Evolutionary conservation across 2,113 vertebrate species (phyloP).

Genomic region (Petromus typicus): DNA sequence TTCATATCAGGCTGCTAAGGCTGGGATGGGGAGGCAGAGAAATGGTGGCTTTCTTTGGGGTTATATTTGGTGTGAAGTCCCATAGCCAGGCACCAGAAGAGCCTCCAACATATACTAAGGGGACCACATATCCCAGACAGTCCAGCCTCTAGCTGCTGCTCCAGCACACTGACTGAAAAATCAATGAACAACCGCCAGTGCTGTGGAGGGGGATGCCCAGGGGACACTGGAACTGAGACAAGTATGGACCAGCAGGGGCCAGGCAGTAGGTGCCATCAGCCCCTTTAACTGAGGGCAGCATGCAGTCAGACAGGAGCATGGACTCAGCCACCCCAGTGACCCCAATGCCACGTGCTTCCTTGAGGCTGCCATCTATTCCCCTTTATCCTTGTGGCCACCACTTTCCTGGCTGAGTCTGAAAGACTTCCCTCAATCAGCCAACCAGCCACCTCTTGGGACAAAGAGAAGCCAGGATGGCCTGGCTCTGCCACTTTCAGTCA

Average conservation of each 20-base stretch:
- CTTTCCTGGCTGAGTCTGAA: background rate
- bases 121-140: background rate
- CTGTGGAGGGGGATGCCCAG: background rate
- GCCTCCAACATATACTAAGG: background rate
- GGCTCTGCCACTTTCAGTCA: background rate
- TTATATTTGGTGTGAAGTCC: background rate
- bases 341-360: accelerated
- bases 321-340: background rate
- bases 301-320: background rate
- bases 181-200: background rate
- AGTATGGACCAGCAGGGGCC: background rate
- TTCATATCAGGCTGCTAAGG: background rate
- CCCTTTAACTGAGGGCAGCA: background rate
- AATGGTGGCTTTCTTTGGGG: background rate
- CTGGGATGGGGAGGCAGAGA: background rate
- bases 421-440: background rate
- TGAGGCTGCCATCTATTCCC: background rate
- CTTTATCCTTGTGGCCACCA: background rate
- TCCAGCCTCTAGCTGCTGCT: background rate
- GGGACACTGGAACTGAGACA: background rate
- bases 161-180: background rate
- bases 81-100: background rate
- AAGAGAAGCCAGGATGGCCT: background rate
- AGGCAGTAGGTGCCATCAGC: background rate
- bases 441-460: background rate